These are phyloP conservation scores for Pitta sordida DNA, from an alignment of 2,113 vertebrate species.

Conservation along the genomic window DNA sequence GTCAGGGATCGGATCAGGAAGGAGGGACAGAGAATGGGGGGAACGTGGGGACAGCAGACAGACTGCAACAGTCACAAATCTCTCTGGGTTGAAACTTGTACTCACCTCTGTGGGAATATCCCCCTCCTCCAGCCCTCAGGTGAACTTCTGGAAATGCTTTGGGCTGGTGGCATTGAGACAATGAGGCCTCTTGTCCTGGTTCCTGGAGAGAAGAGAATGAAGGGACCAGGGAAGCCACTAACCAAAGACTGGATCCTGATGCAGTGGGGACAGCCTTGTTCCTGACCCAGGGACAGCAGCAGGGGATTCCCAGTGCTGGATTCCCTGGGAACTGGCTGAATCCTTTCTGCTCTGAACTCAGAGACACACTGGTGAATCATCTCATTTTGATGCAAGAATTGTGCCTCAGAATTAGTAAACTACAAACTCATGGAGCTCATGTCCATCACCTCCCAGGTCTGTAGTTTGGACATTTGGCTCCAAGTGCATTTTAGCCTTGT, in stretches of 20 bases:
- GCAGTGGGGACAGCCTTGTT: rapidly evolving
- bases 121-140: background rate
- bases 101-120: background rate
- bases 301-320: background rate
- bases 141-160: background rate
- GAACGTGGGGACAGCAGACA: background rate
- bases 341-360: background rate
- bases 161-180: background rate
- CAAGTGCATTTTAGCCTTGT: background rate
- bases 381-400: background rate
- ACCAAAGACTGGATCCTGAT: background rate
- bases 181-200: background rate
- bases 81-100: background rate
- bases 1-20: background rate
- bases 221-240: background rate
- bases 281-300: background rate
- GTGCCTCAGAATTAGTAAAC: background rate
- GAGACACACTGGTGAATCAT: background rate
- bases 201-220: background rate
- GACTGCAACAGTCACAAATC: background rate
- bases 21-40: background rate
- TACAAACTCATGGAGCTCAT: background rate
- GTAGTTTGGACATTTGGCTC: background rate
- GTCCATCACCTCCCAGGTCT: background rate
- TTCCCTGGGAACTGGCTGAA: background rate